These are phyloP conservation scores for Notothenia rossii DNA, from an alignment of 2,113 vertebrate species.

Conservation along the genomic window DNA sequence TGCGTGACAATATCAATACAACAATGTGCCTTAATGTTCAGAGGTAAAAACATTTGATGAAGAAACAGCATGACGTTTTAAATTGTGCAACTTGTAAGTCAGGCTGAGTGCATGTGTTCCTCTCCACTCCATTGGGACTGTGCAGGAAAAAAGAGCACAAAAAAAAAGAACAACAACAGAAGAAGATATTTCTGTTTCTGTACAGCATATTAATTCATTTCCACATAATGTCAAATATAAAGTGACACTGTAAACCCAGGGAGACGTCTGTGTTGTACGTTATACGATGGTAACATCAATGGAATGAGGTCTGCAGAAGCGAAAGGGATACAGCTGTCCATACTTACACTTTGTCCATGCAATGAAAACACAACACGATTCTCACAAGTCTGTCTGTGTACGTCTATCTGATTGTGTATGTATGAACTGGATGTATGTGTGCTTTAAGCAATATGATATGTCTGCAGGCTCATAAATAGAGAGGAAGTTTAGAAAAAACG, in stretches of 20 bases:
- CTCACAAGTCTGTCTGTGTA: conserved; percentile 67
- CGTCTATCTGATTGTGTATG: conserved; percentile 43
- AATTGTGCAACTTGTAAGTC: conserved; percentile 75
- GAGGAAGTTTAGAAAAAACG: conserved; percentile 68
- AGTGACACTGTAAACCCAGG: conserved; percentile 78
- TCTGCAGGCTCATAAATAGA: conserved; percentile 76
- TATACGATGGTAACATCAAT: conserved; percentile 63
- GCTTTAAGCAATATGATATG: conserved; percentile 75
- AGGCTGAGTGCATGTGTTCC: conserved; percentile 76
- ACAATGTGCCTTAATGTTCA: conserved; percentile 73
- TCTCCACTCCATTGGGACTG: conserved; percentile 64
- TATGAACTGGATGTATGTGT: conserved; percentile 51
- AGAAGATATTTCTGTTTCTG: conserved; percentile 58
- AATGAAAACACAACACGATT: conserved; percentile 76
- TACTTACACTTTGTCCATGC: conserved; percentile 78
- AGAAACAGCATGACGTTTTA: conserved; percentile 72
- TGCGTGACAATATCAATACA: conserved; percentile 57
- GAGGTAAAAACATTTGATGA: conserved; percentile 75
- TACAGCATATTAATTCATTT: conserved; percentile 67
- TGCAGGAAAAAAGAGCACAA: conserved; percentile 58
- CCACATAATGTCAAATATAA: conserved; percentile 75
- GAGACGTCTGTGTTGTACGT: conserved; percentile 44
- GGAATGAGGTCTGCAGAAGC: conserved; percentile 81
- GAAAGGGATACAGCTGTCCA: conserved; percentile 76
- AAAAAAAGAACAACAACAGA: conserved; percentile 7